Evolutionary conservation across 2,797 vertebrate genomes (phyloP).

Genomic region (Epinephelus malabaricus): DNA sequence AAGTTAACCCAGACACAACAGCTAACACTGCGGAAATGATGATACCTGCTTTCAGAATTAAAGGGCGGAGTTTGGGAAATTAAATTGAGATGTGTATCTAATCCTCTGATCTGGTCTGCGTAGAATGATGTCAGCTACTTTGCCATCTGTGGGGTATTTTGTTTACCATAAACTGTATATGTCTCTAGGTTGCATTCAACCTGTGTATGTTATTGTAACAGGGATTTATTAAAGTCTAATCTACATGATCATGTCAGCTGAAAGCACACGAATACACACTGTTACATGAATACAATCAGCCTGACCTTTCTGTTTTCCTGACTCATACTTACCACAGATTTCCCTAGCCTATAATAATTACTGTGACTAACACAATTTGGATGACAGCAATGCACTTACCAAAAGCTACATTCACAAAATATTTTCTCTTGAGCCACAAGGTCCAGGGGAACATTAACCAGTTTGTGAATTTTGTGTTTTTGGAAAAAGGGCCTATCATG

Average conservation of each 20-base stretch:
- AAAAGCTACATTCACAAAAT: not conserved
- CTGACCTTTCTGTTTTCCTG: not conserved
- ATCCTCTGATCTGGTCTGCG: conserved; percentile 22
- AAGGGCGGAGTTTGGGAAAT: conserved; percentile 18
- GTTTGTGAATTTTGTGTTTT: not conserved
- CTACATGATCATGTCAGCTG: not conserved
- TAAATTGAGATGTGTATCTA: not conserved
- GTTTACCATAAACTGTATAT: not conserved
- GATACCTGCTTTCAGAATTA: conserved; percentile 40
- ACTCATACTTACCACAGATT: not conserved
- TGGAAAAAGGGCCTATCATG: no score
- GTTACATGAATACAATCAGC: no score
- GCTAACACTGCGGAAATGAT: conserved; percentile 30
- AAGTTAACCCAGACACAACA: conserved; percentile 10
- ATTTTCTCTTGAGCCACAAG: not conserved
- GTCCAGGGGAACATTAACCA: not conserved
- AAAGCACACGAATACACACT: not conserved
- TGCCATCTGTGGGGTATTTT: conserved; percentile 23
- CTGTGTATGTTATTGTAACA: not conserved
- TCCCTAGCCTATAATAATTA: not conserved
- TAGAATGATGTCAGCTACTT: conserved; percentile 26
- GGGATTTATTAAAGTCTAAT: not conserved
- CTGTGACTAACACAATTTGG: not conserved
- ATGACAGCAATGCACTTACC: not conserved
- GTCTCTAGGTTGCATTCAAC: not conserved